Evolutionary conservation across 1,140 invertebrate species (phyloP), one percentile per base, ranked within the genome.

Genomic region (Bombus waltoni): DNA sequence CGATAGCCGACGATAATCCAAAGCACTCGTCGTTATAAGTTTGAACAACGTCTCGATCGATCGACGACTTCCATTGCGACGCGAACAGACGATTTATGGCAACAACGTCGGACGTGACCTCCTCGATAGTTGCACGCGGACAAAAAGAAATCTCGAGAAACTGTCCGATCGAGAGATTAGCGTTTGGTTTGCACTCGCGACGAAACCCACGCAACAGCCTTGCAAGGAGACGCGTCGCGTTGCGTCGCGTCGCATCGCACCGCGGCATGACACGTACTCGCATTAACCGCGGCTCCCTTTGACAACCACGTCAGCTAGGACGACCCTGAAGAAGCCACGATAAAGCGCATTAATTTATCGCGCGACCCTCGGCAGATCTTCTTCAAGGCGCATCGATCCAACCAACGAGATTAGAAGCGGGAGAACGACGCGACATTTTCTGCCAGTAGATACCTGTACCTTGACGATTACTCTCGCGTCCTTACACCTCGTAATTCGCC

Each of bases 321-420:
- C 87, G 68, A 88, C 87, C 83, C 85, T 91, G 91, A 92, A 93
- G 91, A 93, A 93, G 90, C 88, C 87, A 91, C 92, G 92, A 93
- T 94, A 94, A 94, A 94, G 92, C 89, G 92, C 92, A 93, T 93
- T 94, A 93, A 93, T 93, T 93, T 93, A 93, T 92, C 89, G 92
- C 88, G 91, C 89, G 87, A 90, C 77, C 81, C 86, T 80, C 74
- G 68, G 38, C 79, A 90, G 89, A 91, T 90, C 90, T 91, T 92
- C 90, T 91, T 90, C 89, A 89, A 88, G 80, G 81, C 85, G 88
- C 77, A 92, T 93, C 89, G 92, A 93, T 93, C 86, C 90, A 74
- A 74, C 81, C 83, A 92, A 91, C 81, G 68, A 91, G 91, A 93
- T 91, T 93, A 93, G 90, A 90, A 81, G 82, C 75, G 79, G 81